phyloP scores from a whole-genome alignment of 2,113 vertebrate genomes.

The Istiophorus platypterus region DNA sequence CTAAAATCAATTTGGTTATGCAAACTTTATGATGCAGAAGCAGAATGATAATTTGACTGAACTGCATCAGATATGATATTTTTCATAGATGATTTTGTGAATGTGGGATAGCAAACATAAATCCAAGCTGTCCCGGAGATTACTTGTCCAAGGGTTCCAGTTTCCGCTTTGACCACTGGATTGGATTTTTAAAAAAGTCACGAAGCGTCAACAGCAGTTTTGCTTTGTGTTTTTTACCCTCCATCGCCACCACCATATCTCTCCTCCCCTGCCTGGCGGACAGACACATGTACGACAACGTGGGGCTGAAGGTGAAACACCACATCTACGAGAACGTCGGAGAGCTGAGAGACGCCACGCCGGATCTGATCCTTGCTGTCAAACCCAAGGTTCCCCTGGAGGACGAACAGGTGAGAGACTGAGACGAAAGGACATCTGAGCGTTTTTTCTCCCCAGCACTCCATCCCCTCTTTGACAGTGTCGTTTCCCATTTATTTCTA shows the following conservation, averaged over 20 bases:
- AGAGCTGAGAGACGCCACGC: conserved; percentile 84
- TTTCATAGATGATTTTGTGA: conserved; percentile 41
- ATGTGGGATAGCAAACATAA: conserved; percentile 36
- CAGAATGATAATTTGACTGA: conserved; percentile 7
- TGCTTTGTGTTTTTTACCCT: conserved; percentile 11
- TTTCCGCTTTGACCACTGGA: conserved; percentile 51
- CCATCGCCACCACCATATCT: not conserved
- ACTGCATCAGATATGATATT: conserved; percentile 32
- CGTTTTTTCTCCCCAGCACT: not conserved
- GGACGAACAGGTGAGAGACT: conserved; percentile 74
- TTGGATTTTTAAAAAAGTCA: conserved; percentile 44
- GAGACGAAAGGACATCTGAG: conserved; percentile 8
- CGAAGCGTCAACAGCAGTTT: conserved; percentile 34
- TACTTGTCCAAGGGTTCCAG: conserved; percentile 35
- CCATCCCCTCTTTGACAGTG: conserved; percentile 21
- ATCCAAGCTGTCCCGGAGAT: conserved; percentile 45
- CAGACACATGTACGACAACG: conserved; percentile 83
- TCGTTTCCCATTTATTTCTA: conserved; percentile 36
- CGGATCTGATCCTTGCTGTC: conserved; percentile 89
- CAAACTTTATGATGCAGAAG: too few relatives aligned
- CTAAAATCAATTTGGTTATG: conserved; percentile 32
- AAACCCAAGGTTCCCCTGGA: conserved; percentile 81
- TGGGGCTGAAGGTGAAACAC: conserved; percentile 58
- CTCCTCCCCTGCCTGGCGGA: not conserved
- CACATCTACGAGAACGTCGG: conserved; percentile 84